A percentile compares a stretch with the other conserved stretches of the same genome.
Conservation (phyloP, 2,113 vertebrate genomes). For the Bambusicola thoracicus region DNA sequence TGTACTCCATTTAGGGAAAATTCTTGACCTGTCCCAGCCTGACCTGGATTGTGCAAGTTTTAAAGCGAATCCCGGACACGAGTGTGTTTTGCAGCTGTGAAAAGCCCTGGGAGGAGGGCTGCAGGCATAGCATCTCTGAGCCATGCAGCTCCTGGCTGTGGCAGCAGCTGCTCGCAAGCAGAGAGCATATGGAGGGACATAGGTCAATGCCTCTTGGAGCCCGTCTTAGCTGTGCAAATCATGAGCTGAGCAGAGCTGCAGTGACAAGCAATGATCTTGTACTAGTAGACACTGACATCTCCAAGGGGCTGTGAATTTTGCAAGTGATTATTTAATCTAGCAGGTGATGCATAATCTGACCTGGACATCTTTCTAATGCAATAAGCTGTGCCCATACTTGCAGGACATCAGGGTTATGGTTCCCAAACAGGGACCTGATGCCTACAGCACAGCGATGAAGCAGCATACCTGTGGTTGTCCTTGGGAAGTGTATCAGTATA, state of each 20-base stretch:
- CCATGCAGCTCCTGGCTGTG: rapidly evolving
- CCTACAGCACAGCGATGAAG: not conserved
- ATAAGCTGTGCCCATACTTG: not conserved
- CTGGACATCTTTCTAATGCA: not conserved
- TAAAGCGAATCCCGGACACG: not conserved
- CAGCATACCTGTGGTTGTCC: not conserved
- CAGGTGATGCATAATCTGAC: not conserved
- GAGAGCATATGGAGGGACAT: conserved; percentile 13
- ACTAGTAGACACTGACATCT: not conserved
- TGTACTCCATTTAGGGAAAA: not conserved
- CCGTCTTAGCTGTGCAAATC: not conserved
- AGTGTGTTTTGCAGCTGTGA: not conserved
- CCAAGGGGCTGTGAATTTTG: not conserved
- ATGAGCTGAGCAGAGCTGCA: not conserved
- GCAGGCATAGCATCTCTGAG: not conserved
- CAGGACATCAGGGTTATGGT: not conserved
- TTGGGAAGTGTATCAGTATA: not conserved
- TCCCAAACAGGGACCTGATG: not conserved
- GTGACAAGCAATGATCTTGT: not conserved
- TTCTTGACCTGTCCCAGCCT: not conserved
- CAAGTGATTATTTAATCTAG: not conserved
- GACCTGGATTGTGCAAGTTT: not conserved
- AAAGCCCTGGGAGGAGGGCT: not conserved
- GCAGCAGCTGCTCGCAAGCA: not conserved
- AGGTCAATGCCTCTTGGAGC: not conserved